A percentile compares a stretch with the other conserved stretches of the same genome.
phyloP scores from a whole-genome alignment of 1,140 invertebrate species.

The Zaprionus africanus region DNA sequence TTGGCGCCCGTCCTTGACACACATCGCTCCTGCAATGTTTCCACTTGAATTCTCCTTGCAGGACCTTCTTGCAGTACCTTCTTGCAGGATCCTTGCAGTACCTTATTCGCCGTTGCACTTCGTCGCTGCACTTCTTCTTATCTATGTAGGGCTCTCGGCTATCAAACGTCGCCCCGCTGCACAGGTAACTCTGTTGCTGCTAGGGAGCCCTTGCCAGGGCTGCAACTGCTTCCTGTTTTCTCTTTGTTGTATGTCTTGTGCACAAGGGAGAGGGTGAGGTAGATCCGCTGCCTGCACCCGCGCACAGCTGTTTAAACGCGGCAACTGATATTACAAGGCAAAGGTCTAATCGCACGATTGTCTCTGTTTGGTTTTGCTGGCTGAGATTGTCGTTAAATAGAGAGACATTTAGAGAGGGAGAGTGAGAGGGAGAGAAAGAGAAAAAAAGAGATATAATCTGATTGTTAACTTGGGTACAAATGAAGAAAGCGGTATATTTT shows the following conservation, averaged over 20 bases:
- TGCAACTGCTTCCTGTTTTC: conserved; percentile 63
- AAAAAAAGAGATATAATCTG: too few species aligned
- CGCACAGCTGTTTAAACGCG: conserved; percentile 68
- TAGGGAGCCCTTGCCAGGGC: conserved; percentile 1
- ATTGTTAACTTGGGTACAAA: too few species aligned
- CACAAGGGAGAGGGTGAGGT: conserved; percentile 16
- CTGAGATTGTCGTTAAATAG: background rate
- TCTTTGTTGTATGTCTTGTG: conserved; percentile 30
- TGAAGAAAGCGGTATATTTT: background rate
- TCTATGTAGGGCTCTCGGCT: conserved; percentile 81
- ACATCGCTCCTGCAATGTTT: conserved; percentile 56
- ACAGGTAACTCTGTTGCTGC: background rate
- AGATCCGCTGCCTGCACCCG: conserved; percentile 41
- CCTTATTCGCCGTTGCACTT: conserved; percentile 50
- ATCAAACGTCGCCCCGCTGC: conserved; percentile 45
- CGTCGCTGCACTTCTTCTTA: conserved; percentile 59
- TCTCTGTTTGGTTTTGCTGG: background rate
- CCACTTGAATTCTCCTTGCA: conserved; percentile 39
- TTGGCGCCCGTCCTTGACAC: conserved; percentile 78
- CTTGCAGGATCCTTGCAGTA: conserved; percentile 8
- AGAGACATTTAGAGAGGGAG: background rate
- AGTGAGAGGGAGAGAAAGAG: too few species aligned
- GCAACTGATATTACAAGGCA: conserved; percentile 35
- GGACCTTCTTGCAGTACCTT: conserved; percentile 12
- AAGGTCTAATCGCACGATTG: background rate